These are phyloP conservation scores for Momotus momota DNA, from an alignment of 2,797 vertebrate genomes.

Conservation along the genomic window DNA sequence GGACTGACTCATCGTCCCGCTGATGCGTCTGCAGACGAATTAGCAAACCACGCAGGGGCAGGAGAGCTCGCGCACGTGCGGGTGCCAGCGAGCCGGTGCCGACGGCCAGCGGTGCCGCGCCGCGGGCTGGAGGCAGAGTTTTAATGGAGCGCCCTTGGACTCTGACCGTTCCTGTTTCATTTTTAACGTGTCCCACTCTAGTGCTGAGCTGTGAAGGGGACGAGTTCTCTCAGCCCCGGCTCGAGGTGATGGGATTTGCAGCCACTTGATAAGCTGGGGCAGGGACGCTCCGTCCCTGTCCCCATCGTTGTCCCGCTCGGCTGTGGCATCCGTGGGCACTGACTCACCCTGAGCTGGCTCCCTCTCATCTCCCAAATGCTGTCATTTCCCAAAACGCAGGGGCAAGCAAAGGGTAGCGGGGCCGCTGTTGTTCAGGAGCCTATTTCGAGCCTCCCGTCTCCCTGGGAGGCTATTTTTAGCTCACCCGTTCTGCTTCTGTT, in stretches of 20 bases:
- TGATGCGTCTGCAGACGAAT: not conserved
- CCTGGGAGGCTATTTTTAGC: constrained; percentile 81
- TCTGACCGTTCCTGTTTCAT: fast-evolving
- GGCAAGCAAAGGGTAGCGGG: not conserved
- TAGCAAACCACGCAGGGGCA: not conserved
- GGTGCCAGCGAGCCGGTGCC: not conserved
- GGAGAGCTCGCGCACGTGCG: not conserved
- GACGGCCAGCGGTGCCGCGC: fast-evolving
- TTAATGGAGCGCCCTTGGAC: not conserved
- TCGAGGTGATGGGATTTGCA: fast-evolving
- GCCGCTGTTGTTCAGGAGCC: constrained; percentile 47
- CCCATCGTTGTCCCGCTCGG: not conserved
- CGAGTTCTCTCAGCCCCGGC: fast-evolving
- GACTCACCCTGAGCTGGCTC: not conserved
- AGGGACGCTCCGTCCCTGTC: fast-evolving
- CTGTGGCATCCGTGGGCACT: fast-evolving
- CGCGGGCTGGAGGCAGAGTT: not conserved
- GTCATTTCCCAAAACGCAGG: fast-evolving
- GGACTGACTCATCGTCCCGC: constrained; percentile 6
- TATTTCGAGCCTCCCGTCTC: constrained; percentile 66
- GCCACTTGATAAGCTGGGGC: fast-evolving
- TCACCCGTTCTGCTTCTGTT: constrained; percentile 77
- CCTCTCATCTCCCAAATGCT: fast-evolving
- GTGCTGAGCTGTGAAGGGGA: not conserved
- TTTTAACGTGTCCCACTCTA: not conserved